phyloP scores from a whole-genome alignment of 2,888 invertebrate genomes.

The Hirtodrosophila trivittata region DNA sequence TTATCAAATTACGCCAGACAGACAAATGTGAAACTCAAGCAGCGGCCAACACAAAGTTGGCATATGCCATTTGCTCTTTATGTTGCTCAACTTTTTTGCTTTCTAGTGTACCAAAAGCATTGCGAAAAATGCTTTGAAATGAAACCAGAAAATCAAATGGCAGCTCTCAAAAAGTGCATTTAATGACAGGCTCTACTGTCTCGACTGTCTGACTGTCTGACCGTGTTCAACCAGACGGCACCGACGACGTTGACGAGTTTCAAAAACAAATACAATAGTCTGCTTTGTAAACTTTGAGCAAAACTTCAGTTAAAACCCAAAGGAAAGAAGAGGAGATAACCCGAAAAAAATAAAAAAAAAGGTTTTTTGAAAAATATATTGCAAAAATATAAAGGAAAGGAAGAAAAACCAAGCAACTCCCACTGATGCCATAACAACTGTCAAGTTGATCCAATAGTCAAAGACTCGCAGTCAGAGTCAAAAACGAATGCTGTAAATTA shows the following conservation, averaged over 20 bases:
- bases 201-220: too few species aligned
- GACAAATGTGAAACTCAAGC: slow-evolving; percentile 36
- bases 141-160: slow-evolving; percentile 40
- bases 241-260: slow-evolving; percentile 24
- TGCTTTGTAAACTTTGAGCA: slow-evolving; percentile 19
- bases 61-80: slow-evolving; percentile 48
- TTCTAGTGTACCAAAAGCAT: slow-evolving; percentile 58
- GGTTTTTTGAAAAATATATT: slow-evolving; percentile 24
- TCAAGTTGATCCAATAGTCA: slow-evolving; percentile 54
- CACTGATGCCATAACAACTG: slow-evolving; percentile 56
- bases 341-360: slow-evolving; percentile 11
- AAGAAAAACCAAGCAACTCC: slow-evolving; percentile 31
- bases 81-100: slow-evolving; percentile 44
- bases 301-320: slow-evolving; percentile 31
- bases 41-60: slow-evolving; percentile 25
- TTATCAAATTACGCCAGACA: slow-evolving; percentile 65
- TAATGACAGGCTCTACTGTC: slow-evolving; percentile 57
- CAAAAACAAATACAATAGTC: slow-evolving; percentile 27
- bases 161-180: slow-evolving; percentile 63
- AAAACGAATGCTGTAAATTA: slow-evolving; percentile 77
- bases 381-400: slow-evolving; percentile 21
- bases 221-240: slow-evolving; percentile 16
- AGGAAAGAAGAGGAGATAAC: slow-evolving; percentile 26
- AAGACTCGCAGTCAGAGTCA: slow-evolving; percentile 14
- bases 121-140: slow-evolving; percentile 43